These are phyloP conservation scores for Phortica okadai DNA, from an alignment of 2,888 invertebrate species.

Conservation along the genomic window DNA sequence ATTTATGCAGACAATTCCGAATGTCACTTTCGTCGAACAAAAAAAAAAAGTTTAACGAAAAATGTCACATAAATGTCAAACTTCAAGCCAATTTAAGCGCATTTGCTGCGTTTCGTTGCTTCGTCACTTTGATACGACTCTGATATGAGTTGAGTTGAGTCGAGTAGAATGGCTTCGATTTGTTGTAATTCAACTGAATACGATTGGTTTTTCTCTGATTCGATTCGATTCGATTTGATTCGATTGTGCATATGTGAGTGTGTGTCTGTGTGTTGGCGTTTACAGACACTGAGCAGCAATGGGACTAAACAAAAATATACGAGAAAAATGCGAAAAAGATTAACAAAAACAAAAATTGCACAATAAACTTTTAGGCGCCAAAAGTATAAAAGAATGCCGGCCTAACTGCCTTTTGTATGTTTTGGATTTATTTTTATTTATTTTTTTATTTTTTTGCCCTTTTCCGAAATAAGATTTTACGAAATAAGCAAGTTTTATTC, in stretches of 20 bases:
- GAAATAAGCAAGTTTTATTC: background rate
- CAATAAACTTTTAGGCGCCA: background rate
- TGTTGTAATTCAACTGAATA: conserved; percentile 5
- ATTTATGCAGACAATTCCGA: background rate
- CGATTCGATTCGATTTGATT: background rate
- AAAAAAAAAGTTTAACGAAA: conserved; percentile 17
- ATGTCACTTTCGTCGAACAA: conserved; percentile 17
- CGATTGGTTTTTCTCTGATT: background rate
- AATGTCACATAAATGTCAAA: conserved; percentile 23
- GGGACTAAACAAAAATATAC: background rate
- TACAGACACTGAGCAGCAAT: background rate
- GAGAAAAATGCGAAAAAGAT: background rate
- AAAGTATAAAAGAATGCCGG: background rate
- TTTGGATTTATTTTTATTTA: background rate
- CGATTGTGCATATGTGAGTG: background rate
- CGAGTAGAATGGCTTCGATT: background rate
- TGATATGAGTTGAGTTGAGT: background rate
- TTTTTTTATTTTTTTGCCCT: background rate
- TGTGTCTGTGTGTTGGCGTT: background rate
- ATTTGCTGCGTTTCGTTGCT: conserved; percentile 1
- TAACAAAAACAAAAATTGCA: background rate
- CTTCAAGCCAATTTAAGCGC: conserved; percentile 26
- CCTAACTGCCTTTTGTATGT: background rate
- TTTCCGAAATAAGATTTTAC: background rate
- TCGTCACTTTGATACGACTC: background rate